Evolutionary conservation across 2,113 vertebrate genomes (phyloP), one percentile per base, ranked within the genome.

Genomic region (Andinoacara biseriatus): DNA sequence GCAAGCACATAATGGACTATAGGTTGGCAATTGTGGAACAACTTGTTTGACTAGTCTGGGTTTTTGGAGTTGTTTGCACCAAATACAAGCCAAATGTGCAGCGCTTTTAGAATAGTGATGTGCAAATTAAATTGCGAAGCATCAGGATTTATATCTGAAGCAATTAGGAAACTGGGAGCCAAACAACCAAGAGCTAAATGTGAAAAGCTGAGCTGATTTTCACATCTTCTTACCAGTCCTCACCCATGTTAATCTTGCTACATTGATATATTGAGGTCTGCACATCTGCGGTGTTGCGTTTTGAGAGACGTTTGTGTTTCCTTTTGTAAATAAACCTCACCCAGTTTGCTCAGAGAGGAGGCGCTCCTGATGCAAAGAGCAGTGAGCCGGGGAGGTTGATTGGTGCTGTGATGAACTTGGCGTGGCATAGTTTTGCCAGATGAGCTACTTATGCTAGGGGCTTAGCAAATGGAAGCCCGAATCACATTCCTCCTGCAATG

Each of bases 361-460:
- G 40, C 26, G 69, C 74, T 57, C 13, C 10, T 10, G 3, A 62
- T 17, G 18, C 5, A 38, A 58, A 67, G 20, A 26, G 38, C 52
- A 18, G 49, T 17, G 46, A 49, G 46, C 15, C 5, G 46, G 14
- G 15, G 63, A 72, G 15, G 29, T 35, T 5, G n/a, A 56, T 46
- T 38, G 80, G 2, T 61, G 61, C 43, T 46, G 13, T 46, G 43
- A 46, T 46, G 43, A 15, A 14, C 26, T 11, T 75, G 35, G 38
- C 18, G 46, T 26, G 58, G 24, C 26, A 82, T 14, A 60, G 76
- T 43, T 82, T 52, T 63, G 18, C 67, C 76, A 82, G 60, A 59
- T n/a, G 58, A 65, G 78, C 54, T 61, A 33, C 65, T 79, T 85
- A 87, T 81, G 80, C 89, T 83, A 81, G 40, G 43, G 80, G 82